Conservation (phyloP, 2,797 vertebrate genomes). For the Bradypus variegatus region DNA sequence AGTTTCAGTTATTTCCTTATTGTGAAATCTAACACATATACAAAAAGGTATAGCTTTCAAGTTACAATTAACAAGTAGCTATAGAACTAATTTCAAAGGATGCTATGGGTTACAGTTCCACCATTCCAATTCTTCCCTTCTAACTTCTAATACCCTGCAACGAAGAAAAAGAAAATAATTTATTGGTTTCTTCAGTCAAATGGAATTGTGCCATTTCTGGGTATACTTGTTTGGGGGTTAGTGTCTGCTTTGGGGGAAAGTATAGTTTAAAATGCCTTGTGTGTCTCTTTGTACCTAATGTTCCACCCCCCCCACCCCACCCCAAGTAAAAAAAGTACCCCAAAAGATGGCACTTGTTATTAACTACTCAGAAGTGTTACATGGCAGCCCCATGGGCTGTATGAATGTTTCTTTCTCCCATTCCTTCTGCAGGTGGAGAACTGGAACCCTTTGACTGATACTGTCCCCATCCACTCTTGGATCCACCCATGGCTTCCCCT, state of each 20-base stretch:
- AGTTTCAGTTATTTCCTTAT: too few species aligned
- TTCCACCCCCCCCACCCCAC: background rate
- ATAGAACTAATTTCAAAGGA: too few species aligned
- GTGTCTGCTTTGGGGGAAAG: background rate
- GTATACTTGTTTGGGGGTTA: background rate
- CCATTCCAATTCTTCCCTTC: too few species aligned
- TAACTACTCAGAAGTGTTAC: accelerated
- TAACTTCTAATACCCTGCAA: too few species aligned
- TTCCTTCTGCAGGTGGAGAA: slow-evolving; percentile 82
- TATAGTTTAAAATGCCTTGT: background rate
- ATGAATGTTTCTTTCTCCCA: accelerated
- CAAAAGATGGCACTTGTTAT: background rate
- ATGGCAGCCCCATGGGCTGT: accelerated
- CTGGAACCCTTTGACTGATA: slow-evolving; percentile 98
- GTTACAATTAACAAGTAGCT: too few species aligned
- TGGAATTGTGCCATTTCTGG: background rate
- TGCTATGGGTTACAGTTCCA: too few species aligned
- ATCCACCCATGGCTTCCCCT: slow-evolving; percentile 96
- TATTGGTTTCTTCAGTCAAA: background rate
- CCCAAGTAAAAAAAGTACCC: too few species aligned
- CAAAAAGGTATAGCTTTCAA: too few species aligned
- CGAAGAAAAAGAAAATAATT: too few species aligned
- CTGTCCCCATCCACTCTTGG: slow-evolving; percentile 98
- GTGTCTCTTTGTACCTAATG: background rate
- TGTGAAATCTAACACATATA: too few species aligned